A percentile compares a stretch with the other conserved stretches of the same genome.
phyloP scores from a whole-genome alignment of 2,113 vertebrate genomes.

The Nothoprocta pentlandii region DNA sequence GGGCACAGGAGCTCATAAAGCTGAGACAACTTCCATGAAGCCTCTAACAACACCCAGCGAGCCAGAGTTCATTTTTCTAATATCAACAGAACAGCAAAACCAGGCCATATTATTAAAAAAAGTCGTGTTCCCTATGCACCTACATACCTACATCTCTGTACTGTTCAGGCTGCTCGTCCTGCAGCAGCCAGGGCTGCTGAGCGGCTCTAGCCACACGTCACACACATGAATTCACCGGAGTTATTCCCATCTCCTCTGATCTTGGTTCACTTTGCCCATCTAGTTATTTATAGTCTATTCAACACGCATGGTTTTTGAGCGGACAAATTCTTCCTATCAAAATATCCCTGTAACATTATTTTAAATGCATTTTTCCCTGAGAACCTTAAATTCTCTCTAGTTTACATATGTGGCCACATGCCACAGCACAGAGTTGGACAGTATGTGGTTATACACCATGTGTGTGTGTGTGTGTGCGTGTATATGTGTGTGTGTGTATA shows the following conservation, averaged over 20 bases:
- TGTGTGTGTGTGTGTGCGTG: too few relatives aligned
- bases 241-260: neutral
- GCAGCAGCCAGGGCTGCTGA: neutral
- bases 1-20: neutral
- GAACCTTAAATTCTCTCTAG: neutral
- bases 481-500: too few relatives aligned
- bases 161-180: neutral
- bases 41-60: neutral
- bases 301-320: neutral
- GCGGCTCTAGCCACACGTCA: neutral
- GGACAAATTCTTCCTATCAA: neutral
- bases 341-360: neutral
- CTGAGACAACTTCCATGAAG: neutral
- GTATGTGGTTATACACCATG: accelerated
- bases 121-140: neutral
- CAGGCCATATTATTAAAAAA: neutral
- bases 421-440: neutral
- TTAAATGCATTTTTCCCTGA: neutral
- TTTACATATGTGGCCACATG: neutral
- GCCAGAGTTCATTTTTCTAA: neutral
- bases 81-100: neutral
- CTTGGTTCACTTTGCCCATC: neutral
- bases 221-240: neutral
- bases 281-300: neutral
- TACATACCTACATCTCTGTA: neutral